Conservation (phyloP, 2,113 vertebrate genomes). For the Calonectris borealis region DNA sequence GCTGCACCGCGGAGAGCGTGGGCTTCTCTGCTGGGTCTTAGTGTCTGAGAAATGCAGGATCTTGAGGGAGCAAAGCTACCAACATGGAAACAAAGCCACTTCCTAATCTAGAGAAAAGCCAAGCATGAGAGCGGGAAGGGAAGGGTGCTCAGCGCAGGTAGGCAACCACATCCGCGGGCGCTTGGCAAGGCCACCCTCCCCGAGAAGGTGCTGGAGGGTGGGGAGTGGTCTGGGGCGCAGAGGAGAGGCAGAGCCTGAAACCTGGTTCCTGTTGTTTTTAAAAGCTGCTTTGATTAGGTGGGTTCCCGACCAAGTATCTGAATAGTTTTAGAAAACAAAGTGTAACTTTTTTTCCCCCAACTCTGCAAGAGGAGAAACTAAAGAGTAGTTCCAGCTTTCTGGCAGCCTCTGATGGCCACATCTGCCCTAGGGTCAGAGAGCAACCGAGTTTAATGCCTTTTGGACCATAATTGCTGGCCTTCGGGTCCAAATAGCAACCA, state of each 20-base stretch:
- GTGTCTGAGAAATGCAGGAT: not conserved
- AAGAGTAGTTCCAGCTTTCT: not conserved
- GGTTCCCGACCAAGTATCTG: not conserved
- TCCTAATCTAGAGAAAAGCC: not conserved
- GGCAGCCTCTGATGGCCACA: not conserved
- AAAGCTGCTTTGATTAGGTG: not conserved
- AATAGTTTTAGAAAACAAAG: not conserved
- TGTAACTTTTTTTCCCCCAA: rapidly evolving
- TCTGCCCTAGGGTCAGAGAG: not conserved
- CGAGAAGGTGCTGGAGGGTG: not conserved
- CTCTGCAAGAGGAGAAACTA: not conserved
- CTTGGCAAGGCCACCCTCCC: not conserved
- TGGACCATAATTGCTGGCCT: not conserved
- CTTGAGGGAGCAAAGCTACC: not conserved
- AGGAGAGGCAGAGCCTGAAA: not conserved
- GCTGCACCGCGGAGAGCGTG: rapidly evolving
- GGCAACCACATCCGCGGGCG: not conserved
- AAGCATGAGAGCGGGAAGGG: not conserved
- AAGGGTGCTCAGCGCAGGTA: not conserved
- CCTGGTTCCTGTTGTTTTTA: not conserved
- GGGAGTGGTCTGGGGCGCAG: not conserved
- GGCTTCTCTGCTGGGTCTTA: not conserved
- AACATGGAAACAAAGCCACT: not conserved
- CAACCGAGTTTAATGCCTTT: not conserved
- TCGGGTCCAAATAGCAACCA: not conserved